These are phyloP conservation scores for Echinometra lucunter DNA, from an alignment of 53 echinoderm and acorn worm genomes.

Conservation along the genomic window DNA sequence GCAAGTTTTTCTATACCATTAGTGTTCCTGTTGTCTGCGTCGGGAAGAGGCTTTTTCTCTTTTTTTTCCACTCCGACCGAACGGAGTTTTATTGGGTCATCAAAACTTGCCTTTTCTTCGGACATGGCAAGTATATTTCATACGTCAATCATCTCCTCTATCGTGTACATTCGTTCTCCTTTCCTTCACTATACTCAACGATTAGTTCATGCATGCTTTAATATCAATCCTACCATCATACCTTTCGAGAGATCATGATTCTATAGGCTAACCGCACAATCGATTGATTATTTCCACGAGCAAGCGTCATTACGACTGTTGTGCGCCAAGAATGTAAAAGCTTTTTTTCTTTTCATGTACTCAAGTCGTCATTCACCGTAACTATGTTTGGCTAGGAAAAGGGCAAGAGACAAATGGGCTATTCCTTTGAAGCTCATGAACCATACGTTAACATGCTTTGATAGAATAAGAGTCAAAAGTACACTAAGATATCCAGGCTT, in stretches of 20 bases:
- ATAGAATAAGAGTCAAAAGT: background rate
- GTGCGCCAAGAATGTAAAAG: background rate
- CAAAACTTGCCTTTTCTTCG: conserved; percentile 1
- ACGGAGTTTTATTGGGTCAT: background rate
- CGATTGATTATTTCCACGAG: conserved; percentile 21
- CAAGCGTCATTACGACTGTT: background rate
- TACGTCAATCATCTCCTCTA: conserved; percentile 24
- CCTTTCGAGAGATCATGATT: background rate
- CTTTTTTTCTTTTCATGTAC: background rate
- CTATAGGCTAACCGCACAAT: conserved; percentile 1
- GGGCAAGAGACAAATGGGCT: conserved; percentile 12
- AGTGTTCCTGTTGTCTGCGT: background rate
- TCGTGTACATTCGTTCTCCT: background rate
- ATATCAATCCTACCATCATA: conserved; percentile 5
- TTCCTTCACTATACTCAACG: background rate
- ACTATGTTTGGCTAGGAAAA: conserved; percentile 47
- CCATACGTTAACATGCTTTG: background rate
- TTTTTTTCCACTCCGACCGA: background rate
- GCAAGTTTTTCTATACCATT: background rate
- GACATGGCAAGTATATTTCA: conserved; percentile 17
- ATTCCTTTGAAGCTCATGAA: background rate
- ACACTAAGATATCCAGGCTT: background rate
- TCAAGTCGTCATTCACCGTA: background rate
- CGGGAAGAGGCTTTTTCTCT: background rate
- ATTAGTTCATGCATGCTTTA: conserved; percentile 59